A percentile compares a stretch with the other conserved stretches of the same genome.
Evolutionary conservation across 2,797 vertebrate genomes (phyloP).

Genomic region (Pantherophis vulpinus): DNA sequence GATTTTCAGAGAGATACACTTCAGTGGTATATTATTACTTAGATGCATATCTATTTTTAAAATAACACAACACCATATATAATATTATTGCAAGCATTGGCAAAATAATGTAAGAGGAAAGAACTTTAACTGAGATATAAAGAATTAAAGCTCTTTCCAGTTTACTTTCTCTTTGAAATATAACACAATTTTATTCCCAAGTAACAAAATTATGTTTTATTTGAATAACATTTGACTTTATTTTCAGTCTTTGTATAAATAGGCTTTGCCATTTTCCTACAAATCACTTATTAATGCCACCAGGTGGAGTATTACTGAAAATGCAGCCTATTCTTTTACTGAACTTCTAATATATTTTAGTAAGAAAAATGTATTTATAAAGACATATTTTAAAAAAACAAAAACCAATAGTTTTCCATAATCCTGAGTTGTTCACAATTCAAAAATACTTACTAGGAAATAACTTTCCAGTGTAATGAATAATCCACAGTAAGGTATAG

Average conservation of each 20-base stretch:
- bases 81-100: not conserved
- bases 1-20: not conserved
- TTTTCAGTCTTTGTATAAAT: not conserved
- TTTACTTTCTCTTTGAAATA: not conserved
- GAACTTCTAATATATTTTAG: not conserved
- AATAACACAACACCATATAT: not conserved
- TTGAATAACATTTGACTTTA: constrained; percentile 13
- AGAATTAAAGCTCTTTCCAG: not conserved
- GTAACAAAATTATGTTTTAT: not conserved
- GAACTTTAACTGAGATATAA: not conserved
- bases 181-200: accelerated
- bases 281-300: constrained; percentile 56
- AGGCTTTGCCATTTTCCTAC: not conserved
- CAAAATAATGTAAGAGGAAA: not conserved
- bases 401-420: not conserved
- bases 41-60: not conserved
- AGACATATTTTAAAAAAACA: not conserved
- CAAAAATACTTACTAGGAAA: not conserved
- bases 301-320: constrained; percentile 57
- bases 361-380: not conserved
- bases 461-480: not conserved
- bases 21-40: not conserved
- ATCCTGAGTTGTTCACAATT: not conserved
- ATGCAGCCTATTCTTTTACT: constrained; percentile 9
- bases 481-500: not conserved